Evolutionary conservation across 2,113 vertebrate species (phyloP).

Genomic region (Nettapus auritus): DNA sequence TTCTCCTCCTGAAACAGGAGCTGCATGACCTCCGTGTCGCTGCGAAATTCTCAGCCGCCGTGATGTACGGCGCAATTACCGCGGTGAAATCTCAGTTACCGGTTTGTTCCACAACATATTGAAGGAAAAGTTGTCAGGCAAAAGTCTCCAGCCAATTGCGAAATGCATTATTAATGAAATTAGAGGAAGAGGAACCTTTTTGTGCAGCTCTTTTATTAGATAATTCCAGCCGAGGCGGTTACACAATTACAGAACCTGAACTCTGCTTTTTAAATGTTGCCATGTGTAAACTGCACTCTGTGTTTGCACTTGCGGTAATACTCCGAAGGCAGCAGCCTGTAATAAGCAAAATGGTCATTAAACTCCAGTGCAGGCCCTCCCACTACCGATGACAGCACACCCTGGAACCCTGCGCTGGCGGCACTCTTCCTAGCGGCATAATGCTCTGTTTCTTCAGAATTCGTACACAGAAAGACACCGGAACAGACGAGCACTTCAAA

Average conservation of each 20-base stretch:
- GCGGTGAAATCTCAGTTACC: background rate
- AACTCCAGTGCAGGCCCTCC: background rate
- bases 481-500: background rate
- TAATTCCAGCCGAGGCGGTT: constrained; percentile 30
- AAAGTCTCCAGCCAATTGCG: background rate
- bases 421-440: background rate
- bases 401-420: background rate
- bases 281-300: constrained; percentile 52
- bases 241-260: constrained; percentile 56
- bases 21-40: background rate
- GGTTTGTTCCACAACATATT: background rate
- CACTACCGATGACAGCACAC: background rate
- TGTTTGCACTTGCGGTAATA: constrained; percentile 2
- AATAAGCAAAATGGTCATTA: constrained; percentile 15
- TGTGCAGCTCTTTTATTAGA: constrained; percentile 52
- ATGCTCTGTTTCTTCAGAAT: background rate
- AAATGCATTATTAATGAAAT: constrained; percentile 38
- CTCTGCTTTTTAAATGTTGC: constrained; percentile 61
- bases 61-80: background rate
- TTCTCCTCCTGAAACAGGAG: background rate
- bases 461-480: background rate
- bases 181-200: background rate
- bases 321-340: background rate
- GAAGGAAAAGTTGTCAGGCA: background rate
- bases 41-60: background rate